phyloP scores from a whole-genome alignment of 2,113 vertebrate genomes.

The Hydropotes inermis region DNA sequence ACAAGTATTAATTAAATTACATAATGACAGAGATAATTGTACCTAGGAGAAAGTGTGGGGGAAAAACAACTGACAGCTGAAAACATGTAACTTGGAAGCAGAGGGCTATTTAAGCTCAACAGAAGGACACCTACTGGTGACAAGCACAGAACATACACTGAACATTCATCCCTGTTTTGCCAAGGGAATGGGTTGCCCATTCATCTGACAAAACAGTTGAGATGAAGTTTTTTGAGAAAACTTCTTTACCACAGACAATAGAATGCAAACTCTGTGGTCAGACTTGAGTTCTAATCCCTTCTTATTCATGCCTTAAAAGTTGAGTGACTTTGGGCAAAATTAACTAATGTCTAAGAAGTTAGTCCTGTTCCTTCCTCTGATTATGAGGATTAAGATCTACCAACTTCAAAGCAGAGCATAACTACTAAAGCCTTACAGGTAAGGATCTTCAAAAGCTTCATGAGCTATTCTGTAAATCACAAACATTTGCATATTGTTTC shows the following conservation, averaged over 20 bases:
- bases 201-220: background rate
- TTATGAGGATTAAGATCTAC: background rate
- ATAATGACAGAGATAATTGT: background rate
- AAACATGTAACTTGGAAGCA: background rate
- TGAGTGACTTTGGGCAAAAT: slow-evolving; percentile 3
- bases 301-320: background rate
- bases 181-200: background rate
- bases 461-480: background rate
- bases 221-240: background rate
- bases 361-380: background rate
- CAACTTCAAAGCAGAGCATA: background rate
- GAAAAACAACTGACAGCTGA: background rate
- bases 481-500: background rate
- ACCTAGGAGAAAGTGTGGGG: background rate
- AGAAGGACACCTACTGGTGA: background rate
- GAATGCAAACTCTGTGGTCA: background rate
- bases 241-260: background rate
- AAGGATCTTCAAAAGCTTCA: background rate
- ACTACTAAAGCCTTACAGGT: background rate
- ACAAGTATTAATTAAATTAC: slow-evolving; percentile 12
- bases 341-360: background rate
- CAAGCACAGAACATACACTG: background rate
- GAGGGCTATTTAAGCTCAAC: background rate
- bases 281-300: background rate
- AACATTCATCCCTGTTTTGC: background rate